phyloP scores from a whole-genome alignment of 2,113 vertebrate species.

The Rattus rattus region DNA sequence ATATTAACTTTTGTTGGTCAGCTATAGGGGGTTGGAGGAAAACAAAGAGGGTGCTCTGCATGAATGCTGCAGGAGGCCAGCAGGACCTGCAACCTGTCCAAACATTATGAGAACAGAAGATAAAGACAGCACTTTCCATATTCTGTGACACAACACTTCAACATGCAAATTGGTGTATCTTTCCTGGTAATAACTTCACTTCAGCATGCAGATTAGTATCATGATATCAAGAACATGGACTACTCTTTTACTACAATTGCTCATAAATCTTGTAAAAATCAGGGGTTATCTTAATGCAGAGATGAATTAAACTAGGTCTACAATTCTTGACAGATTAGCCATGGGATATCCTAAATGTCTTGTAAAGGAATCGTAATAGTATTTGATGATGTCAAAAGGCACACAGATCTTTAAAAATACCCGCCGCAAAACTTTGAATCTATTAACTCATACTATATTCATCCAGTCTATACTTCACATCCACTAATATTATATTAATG shows the following conservation, averaged over 20 bases:
- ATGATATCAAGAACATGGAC: not conserved
- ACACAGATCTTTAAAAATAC: not conserved
- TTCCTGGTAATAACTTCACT: too few relatives aligned
- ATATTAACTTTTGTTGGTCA: not conserved
- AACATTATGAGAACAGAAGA: not conserved
- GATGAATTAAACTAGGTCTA: not conserved
- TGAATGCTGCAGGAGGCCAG: not conserved
- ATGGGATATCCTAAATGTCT: not conserved
- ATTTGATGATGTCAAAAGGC: not conserved
- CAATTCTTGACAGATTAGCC: not conserved
- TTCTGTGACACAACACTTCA: not conserved
- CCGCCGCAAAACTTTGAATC: not conserved
- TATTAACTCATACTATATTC: not conserved
- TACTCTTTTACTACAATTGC: not conserved
- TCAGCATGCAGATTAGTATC: not conserved
- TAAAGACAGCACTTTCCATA: not conserved
- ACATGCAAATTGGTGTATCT: not conserved
- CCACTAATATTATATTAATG: not conserved
- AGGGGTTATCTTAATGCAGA: not conserved
- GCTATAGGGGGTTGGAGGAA: fast-evolving
- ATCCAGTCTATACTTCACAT: not conserved
- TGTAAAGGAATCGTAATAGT: not conserved
- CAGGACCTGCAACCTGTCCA: not conserved
- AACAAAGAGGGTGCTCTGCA: not conserved
- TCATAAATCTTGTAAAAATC: not conserved